phyloP scores from a whole-genome alignment of 2,113 vertebrate species.

The Mobula birostris region DNA sequence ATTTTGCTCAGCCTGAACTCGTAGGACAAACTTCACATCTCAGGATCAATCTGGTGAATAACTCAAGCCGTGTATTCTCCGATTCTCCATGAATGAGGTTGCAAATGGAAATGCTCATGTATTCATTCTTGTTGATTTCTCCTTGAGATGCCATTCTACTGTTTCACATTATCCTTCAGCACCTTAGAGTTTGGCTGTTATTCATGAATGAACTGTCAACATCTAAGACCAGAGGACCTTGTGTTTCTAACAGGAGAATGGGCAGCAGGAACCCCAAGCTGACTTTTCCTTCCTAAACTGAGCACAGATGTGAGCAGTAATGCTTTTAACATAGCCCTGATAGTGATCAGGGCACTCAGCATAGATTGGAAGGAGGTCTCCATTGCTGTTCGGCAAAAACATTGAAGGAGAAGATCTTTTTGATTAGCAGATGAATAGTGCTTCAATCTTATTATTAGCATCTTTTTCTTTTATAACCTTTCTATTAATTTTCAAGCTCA shows the following conservation, averaged over 20 bases:
- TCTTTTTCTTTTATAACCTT: no score
- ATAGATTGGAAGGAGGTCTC: neutral
- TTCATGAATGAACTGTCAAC: no score
- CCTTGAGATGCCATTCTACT: no score
- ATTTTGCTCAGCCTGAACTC: no score
- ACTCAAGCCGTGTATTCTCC: neutral
- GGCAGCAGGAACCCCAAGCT: neutral
- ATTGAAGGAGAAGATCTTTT: neutral
- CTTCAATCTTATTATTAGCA: neutral
- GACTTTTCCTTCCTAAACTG: neutral
- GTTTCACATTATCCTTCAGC: no score
- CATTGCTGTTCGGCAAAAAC: neutral
- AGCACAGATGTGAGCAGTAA: neutral
- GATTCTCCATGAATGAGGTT: neutral
- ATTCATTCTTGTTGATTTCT: no score
- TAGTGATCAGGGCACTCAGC: no score
- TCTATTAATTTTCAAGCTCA: no score
- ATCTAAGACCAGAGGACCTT: neutral
- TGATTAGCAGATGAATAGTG: neutral
- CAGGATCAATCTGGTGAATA: no score
- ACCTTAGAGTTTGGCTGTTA: no score
- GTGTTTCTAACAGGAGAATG: neutral
- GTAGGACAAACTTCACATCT: no score
- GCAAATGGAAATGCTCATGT: neutral
- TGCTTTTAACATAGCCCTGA: neutral